Percentiles rank a stretch among this genome's conserved stretches.
Evolutionary conservation across 30 jellyfish, hydroid and myxozoan species (phyloP).

Genomic region (Pseudorhiza aurosa): DNA sequence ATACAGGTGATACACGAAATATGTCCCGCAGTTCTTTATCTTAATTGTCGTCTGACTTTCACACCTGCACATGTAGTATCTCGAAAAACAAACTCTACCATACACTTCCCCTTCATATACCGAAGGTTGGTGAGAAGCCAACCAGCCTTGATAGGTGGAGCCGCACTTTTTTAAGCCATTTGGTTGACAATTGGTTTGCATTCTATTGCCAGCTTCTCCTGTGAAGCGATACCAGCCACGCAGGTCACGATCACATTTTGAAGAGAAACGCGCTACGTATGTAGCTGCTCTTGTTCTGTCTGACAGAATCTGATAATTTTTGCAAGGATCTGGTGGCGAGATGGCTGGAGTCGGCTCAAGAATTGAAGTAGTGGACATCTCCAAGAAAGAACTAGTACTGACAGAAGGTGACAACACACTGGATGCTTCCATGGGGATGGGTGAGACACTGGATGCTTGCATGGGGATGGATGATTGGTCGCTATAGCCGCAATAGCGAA

Average conservation of each 20-base stretch:
- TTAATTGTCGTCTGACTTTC: background rate
- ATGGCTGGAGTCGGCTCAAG: background rate
- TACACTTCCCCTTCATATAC: conserved; percentile 20
- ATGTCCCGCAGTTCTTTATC: conserved; percentile 33
- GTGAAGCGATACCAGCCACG: conserved; percentile 54
- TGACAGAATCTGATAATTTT: conserved; percentile 24
- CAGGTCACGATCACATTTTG: conserved; percentile 13
- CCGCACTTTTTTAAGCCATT: background rate
- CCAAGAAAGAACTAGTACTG: background rate
- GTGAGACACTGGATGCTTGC: background rate
- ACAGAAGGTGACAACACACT: background rate
- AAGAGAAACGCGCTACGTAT: background rate
- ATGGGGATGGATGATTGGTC: background rate
- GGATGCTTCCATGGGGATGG: background rate
- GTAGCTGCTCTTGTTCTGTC: conserved; percentile 5
- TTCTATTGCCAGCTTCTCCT: conserved; percentile 54
- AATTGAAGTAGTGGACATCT: background rate
- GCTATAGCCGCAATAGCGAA: conserved; percentile 39
- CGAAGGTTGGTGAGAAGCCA: background rate
- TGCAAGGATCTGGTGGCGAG: conserved; percentile 10
- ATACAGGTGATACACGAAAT: conserved; percentile 17
- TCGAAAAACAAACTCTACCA: conserved; percentile 42
- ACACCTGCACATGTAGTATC: conserved; percentile 4
- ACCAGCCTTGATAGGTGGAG: conserved; percentile 36
- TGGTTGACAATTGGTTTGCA: conserved; percentile 6